Evolutionary conservation across 1,140 invertebrate genomes (phyloP), one percentile per base, ranked within the genome.

Genomic region (Kradibia gibbosae): DNA sequence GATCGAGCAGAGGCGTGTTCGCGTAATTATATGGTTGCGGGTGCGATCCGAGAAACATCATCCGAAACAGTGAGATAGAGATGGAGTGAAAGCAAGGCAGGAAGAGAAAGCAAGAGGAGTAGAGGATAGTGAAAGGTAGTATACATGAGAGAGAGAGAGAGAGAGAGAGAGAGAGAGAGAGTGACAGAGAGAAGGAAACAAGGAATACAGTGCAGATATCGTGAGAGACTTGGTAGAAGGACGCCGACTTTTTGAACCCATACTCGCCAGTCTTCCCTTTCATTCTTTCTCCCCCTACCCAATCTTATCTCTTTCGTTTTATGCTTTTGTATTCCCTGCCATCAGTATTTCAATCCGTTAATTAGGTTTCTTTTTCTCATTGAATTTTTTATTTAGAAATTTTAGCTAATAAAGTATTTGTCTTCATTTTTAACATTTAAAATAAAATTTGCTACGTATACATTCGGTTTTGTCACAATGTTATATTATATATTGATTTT

Each of bases 11-110:
- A 80, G 81, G 65, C 79, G 82, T 73, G 76, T 60, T 81, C 80
- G 65, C 84, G 84, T 84, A 84, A 84, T 84, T 84, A 83, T 81
- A 84, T 84, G 82, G 81, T 84, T 84, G 82, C 82, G 84, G 84
- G 84, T 84, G 84, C 82, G 84, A 84, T 82, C 75, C 81, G 53
- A 79, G 77, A 78, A 65, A 70, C 82, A 83, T 83, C 82, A 67
- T 71, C 65, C 17, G 45, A 39, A 74, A n/a, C 36, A 73, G 55
- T 34, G 10, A 45, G 57, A 65, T 22, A 75, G 34, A 57, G 42
- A 25, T 20, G 62, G 39, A 20, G 15, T 45, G 71, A 13, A 42
- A 42, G 25, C 3, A 42, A 67, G 17, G 13, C 36, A 42, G 50
- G 15, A 22, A 48, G 65, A 82, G 28, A 83, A 31, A 75, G 42